Evolutionary conservation across 2,888 invertebrate species (phyloP), one percentile per base, ranked within the genome.

Genomic region (Netelia melanura): DNA sequence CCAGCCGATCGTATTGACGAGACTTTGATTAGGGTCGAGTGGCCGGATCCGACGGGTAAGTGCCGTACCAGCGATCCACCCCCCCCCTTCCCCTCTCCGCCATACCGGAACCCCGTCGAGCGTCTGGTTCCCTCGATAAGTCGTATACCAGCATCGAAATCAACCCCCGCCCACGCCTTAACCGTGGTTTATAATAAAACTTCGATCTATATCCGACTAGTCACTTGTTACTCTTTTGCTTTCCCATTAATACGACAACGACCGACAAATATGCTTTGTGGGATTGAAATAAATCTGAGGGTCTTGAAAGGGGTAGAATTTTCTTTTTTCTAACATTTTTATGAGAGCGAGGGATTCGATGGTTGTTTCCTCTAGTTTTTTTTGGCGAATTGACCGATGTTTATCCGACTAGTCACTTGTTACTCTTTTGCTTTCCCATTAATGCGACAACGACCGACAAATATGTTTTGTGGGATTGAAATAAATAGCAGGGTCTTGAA

Each of bases 11-110:
- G 91, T 88, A 93, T 93, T 93, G 93, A 93, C 93, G 93, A 93
- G 93, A 93, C 93, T 93, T 93, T 93, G 93, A 93, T 93, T 93
- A 92, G 93, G 93, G 93, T 93, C 93, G 93, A 93, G 93, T 93
- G 92, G 93, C 90, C 91, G 89, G 91, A 93, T 93, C 91, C 93
- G 93, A 92, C 90, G 91, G 91, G 91, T 91, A 91, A 91, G 91
- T 91, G 90, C 89, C 87, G 86, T 25, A 56, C 79, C 79, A 76
- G 48, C 38, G 1, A 23, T n/a, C 43, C 44, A 38, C 10, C 61
- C 68, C 71, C 25, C 25, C 65, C 68, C 65, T 21, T 21, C 44
- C 52, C 10, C 61, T 62, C 71, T 43, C 25, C 65, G 64, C 65
- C 58, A 54, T 54, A 62, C 23, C 52, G 17, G 38, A 30, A 70